Conservation (phyloP, 2,888 invertebrate genomes). For the Bembecia ichneumoniformis region DNA sequence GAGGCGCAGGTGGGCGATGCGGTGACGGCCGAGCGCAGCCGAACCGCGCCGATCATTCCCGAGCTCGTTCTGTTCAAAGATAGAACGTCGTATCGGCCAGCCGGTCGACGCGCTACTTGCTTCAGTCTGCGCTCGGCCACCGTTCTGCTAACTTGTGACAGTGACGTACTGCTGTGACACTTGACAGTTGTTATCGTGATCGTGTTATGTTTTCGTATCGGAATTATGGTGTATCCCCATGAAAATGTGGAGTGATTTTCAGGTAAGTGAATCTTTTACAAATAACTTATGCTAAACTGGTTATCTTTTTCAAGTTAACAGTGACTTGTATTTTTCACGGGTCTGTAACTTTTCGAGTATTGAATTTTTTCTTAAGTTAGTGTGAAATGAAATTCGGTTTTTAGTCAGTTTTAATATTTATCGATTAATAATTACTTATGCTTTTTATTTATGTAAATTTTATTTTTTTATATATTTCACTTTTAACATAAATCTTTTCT, state of each 20-base stretch:
- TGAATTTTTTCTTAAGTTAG: no score
- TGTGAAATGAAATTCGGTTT: no score
- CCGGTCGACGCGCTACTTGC: slow-evolving; percentile 21
- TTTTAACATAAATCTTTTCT: no score
- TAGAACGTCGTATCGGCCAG: slow-evolving; percentile 29
- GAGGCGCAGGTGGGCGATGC: slow-evolving; percentile 64
- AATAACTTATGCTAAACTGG: neutral
- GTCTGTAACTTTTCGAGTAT: neutral
- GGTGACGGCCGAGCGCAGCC: slow-evolving; percentile 15
- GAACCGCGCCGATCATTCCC: slow-evolving; percentile 26
- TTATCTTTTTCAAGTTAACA: neutral
- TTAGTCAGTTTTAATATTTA: no score
- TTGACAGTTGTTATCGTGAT: slow-evolving; percentile 70
- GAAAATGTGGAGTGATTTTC: slow-evolving; percentile 73
- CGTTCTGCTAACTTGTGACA: slow-evolving; percentile 42
- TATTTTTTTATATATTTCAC: no score
- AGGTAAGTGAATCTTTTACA: slow-evolving; percentile 39
- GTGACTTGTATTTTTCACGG: neutral
- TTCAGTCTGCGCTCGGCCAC: slow-evolving; percentile 65
- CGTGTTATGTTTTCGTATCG: slow-evolving; percentile 70
- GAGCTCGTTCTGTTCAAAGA: slow-evolving; percentile 17
- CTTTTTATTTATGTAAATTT: no score
- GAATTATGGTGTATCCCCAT: slow-evolving; percentile 72
- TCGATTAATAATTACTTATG: no score
- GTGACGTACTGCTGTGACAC: slow-evolving; percentile 59